phyloP scores from a whole-genome alignment of 2,888 invertebrate genomes.

The Diloba caeruleocephala region DNA sequence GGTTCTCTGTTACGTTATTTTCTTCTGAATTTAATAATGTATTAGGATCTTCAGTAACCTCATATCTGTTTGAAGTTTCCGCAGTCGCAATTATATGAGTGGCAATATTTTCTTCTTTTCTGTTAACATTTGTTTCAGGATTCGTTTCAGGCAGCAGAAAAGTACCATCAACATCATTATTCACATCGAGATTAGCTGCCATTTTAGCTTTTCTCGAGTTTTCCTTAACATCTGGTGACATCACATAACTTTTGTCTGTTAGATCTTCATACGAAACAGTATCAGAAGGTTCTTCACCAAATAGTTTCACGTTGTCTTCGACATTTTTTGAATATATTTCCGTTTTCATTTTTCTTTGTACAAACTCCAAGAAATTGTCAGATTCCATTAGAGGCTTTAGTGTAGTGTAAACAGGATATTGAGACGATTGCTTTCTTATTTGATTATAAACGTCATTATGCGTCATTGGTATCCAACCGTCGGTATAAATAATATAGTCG shows the following conservation, averaged over 20 bases:
- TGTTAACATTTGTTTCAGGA: neutral
- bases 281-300: neutral
- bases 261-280: neutral
- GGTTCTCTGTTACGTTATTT: slow-evolving; percentile 15
- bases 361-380: slow-evolving; percentile 2
- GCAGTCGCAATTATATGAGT: neutral
- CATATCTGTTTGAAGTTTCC: slow-evolving; percentile 49
- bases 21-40: slow-evolving; percentile 24
- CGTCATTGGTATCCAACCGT: slow-evolving; percentile 60
- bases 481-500: slow-evolving; percentile 22
- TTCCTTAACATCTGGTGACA: neutral
- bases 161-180: neutral
- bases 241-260: neutral
- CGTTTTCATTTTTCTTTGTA: neutral
- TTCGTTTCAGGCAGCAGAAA: neutral
- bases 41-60: slow-evolving; percentile 62
- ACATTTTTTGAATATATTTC: slow-evolving; percentile 3
- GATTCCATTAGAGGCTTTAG: neutral
- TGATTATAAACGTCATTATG: slow-evolving; percentile 45
- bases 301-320: neutral
- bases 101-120: neutral
- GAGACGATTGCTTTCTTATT: slow-evolving; percentile 22
- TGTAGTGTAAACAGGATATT: slow-evolving; percentile 13
- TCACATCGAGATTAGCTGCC: neutral
- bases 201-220: slow-evolving; percentile 34